Conservation (phyloP, 2,888 invertebrate genomes). For the Sphaerophoria rueppellii region DNA sequence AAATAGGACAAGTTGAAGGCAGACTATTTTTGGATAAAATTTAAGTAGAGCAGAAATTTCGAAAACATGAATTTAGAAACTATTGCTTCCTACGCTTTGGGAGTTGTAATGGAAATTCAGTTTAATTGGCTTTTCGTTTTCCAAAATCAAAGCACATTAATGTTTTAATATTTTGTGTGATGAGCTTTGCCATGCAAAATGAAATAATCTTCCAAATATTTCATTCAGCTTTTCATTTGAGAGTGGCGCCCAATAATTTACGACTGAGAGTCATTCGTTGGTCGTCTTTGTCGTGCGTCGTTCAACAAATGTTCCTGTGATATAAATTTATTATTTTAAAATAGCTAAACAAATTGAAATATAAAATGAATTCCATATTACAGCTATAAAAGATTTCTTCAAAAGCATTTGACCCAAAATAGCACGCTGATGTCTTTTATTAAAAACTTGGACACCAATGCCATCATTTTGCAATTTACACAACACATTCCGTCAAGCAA, state of each 20-base stretch:
- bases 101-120: no score
- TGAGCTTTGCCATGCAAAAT: constrained; percentile 2
- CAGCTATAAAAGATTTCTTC: constrained; percentile 21
- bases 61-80: neutral
- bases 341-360: constrained; percentile 7
- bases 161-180: neutral
- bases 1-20: neutral
- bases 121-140: no score
- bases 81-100: no score
- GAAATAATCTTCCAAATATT: constrained; percentile 6
- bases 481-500: constrained; percentile 35
- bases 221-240: constrained; percentile 12
- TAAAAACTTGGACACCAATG: constrained; percentile 48
- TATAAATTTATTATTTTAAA: constrained; percentile 51
- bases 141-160: no score
- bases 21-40: neutral
- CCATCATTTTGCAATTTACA: constrained; percentile 68
- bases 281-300: neutral
- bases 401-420: constrained; percentile 45
- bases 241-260: constrained; percentile 47
- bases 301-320: neutral
- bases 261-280: constrained; percentile 13
- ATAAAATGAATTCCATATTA: neutral
- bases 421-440: constrained; percentile 18
- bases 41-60: neutral